Conservation (phyloP, 1,140 invertebrate genomes). For the Platyscapa corneri region DNA sequence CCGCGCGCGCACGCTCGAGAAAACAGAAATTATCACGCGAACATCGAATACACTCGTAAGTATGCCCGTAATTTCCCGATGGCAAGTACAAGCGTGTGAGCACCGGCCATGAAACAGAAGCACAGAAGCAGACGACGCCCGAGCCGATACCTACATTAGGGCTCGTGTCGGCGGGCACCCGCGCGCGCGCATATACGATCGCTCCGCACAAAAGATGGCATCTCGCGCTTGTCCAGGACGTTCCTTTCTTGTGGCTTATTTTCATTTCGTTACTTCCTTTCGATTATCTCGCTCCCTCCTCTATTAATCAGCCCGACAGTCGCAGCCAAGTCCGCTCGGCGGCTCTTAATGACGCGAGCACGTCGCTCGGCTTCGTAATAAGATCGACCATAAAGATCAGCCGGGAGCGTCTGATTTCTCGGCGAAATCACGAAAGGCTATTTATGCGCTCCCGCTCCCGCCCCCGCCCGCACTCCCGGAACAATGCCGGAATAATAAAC, state of each 20-base stretch:
- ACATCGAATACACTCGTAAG: constrained; percentile 35
- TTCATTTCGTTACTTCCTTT: constrained; percentile 71
- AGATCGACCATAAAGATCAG: constrained; percentile 73
- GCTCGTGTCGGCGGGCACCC: too few relatives aligned
- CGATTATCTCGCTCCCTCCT: constrained; percentile 72
- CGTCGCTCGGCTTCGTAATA: constrained; percentile 63
- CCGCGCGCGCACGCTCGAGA: constrained; percentile 5
- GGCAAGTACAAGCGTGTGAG: neutral
- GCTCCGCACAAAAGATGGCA: constrained; percentile 59
- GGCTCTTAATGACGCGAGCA: constrained; percentile 70
- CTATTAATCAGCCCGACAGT: constrained; percentile 73
- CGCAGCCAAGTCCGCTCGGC: constrained; percentile 55
- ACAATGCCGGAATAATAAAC: constrained; percentile 47
- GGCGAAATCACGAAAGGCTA: constrained; percentile 55
- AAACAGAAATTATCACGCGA: constrained; percentile 49
- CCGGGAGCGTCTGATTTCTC: constrained; percentile 65
- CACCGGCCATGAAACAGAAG: neutral
- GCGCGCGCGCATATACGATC: neutral
- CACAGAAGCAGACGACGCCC: neutral
- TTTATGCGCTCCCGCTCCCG: neutral
- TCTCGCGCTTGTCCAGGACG: constrained; percentile 51
- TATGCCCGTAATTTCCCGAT: constrained; percentile 30
- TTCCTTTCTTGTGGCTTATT: constrained; percentile 46
- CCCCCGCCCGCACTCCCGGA: too few relatives aligned
- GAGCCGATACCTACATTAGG: neutral